Conservation (phyloP, 30 jellyfish, hydroid and myxozoan species). For the Sanderia malayensis region DNA sequence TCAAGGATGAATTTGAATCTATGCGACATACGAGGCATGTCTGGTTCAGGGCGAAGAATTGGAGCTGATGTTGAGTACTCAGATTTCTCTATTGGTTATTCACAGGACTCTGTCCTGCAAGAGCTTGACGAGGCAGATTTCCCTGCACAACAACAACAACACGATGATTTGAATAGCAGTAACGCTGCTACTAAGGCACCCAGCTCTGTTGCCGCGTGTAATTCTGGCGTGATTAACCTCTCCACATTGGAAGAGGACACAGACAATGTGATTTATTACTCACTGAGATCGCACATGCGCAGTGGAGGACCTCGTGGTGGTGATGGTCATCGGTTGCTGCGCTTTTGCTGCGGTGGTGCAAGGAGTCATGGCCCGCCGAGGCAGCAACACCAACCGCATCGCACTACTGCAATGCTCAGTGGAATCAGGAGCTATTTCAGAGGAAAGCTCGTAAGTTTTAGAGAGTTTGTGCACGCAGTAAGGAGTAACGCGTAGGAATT, state of each 20-base stretch:
- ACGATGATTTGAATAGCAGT: not conserved
- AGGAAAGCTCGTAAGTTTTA: not conserved
- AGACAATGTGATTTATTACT: not conserved
- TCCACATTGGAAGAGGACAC: conserved; percentile 18
- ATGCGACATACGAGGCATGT: not conserved
- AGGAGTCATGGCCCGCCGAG: not conserved
- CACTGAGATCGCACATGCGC: conserved; percentile 28
- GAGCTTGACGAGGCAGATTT: not conserved
- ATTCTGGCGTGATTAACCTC: not conserved
- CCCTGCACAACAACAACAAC: too few species aligned
- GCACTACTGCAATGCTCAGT: not conserved
- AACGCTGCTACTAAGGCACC: not conserved
- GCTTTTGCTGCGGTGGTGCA: conserved; percentile 11
- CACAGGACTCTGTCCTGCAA: not conserved
- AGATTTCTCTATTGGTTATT: not conserved
- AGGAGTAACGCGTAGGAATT: too few species aligned
- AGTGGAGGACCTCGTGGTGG: too few species aligned
- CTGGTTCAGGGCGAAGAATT: not conserved
- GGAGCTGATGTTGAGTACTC: not conserved
- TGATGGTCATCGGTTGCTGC: too few species aligned
- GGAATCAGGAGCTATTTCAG: not conserved
- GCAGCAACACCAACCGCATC: too few species aligned
- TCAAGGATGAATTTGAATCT: not conserved
- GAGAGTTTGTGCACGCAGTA: not conserved
- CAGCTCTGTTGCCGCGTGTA: not conserved